Base-by-base conservation (phyloP, 92 coral and sea anemone genomes). In the Zoanthus sociatus region DNA sequence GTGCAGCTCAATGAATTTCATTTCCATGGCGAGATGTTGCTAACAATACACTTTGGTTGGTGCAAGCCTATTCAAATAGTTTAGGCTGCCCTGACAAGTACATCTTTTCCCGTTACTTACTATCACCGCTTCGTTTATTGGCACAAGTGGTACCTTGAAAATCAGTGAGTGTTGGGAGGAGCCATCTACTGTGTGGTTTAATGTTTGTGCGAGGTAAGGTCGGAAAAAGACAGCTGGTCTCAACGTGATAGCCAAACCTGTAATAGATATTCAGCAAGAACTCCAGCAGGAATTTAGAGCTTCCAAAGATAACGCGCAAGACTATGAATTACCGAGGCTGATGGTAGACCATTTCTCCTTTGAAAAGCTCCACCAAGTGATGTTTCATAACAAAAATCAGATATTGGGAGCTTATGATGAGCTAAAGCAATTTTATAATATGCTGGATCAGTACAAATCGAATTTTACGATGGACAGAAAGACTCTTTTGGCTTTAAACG, bases 401-500 rank as follows among this genome's bases (percentile, higher is more conserved):
- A 44, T 81, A 13, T 72, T 90, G 6, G 93, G 90, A 18, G 79
- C 88, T 8, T 90, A 90, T 50, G 90, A 90, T 6, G 93, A 90
- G 21, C 90, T 90, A 5, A 87, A 90, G 4, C 90, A 90, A 33
- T 79, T 86, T 31, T 86, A 90, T 74, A 90, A 86, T 58, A 90
- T 85, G 92, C 87, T 90, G 4, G 92, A 90, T 50, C 92, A 86
- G 10, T 85, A 90, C 89, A 90, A 86, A n/a, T 7, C 90, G 12
- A 90, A 90, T 17, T 90, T 88, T 1, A 90, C 90, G 8, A 81
- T 90, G 93, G 87, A 90, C 88, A 13, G 93, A 58, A 90, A 90
- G 56, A 90, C 90, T 13, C 90, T 90, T 1, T 51, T 87, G 21
- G 93, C 93, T 0, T 69, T 91, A 6, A 87, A 91, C n/a, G 91